Evolutionary conservation across 2,888 invertebrate genomes (phyloP).

Genomic region (Flabesymbios commensalis): DNA sequence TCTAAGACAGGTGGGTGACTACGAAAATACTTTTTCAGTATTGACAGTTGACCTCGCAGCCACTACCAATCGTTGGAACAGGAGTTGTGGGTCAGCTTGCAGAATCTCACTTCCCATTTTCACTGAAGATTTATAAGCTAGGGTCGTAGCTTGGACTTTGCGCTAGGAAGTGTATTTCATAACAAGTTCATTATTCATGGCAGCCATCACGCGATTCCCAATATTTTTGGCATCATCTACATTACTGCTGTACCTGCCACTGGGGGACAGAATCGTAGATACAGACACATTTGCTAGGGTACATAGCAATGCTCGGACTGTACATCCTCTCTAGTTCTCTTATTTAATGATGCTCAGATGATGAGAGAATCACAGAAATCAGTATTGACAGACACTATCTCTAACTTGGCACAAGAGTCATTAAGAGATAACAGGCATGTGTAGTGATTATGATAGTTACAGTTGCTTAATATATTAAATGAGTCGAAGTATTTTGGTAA

Average conservation of each 20-base stretch:
- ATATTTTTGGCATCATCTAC: conserved; percentile 30
- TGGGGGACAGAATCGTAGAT: too few relatives aligned
- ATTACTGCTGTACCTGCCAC: conserved; percentile 33
- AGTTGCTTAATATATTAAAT: too few relatives aligned
- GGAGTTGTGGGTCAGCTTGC: conserved; percentile 33
- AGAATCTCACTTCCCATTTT: conserved; percentile 24
- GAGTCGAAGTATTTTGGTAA: too few relatives aligned
- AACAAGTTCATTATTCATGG: conserved; percentile 25
- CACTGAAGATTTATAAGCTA: conserved; percentile 6
- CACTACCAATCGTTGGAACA: conserved; percentile 36
- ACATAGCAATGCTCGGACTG: too few relatives aligned
- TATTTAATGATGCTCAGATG: too few relatives aligned
- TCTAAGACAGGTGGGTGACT: conserved; percentile 29
- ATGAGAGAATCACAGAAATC: too few relatives aligned
- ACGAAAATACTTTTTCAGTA: conserved; percentile 24
- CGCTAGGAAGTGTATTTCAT: conserved; percentile 24
- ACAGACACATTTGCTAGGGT: too few relatives aligned
- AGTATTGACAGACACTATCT: too few relatives aligned
- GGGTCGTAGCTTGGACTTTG: conserved; percentile 25
- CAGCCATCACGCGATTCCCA: conserved; percentile 27
- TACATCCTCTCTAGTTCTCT: too few relatives aligned
- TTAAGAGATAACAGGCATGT: too few relatives aligned
- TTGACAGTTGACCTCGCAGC: conserved; percentile 22
- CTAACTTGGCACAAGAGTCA: too few relatives aligned
- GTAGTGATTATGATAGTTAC: too few relatives aligned